Evolutionary conservation across 1,140 invertebrate species (phyloP), one percentile per base, ranked within the genome.

Genomic region (Drosophila lacteicornis): DNA sequence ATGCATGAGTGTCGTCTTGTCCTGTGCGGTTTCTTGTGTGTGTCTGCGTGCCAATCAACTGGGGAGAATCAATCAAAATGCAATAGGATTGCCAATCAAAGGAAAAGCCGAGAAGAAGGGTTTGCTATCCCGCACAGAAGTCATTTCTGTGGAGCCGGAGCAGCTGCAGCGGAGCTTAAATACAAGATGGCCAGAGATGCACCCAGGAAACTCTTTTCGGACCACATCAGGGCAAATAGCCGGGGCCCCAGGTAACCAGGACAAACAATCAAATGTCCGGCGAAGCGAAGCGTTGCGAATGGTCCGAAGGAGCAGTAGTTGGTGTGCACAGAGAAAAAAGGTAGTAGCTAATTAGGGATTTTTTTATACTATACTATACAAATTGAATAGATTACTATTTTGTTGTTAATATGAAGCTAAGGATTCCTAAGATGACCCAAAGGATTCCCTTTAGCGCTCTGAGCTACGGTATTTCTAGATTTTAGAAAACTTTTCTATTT

Each of bases 21-120:
- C 61, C 42, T 67, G 36, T 66, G 63, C 60, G 47, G 60, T 67
- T 43, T 13, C 22, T 13, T 25, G 49, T 17, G 4, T 74, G 57
- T 82, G 62, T 63, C 22, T 25, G 70, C 38, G 58, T 60, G 75
- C 47, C 84, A 87, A 87, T 83, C 84, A 88, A 78, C 68, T 75
- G 50, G 49, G 67, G 50, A 53, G 84, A 87, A 78, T 88, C 83
- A 87, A 87, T 87, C 83, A 88, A 87, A 87, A 78, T 71, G 84
- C 80, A 87, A 87, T 88, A 75, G 74, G 63, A 86, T 83, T 88
- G 68, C 65, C 76, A 83, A 84, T 80, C 61, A 83, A 45, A 50
- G 56, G 36, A 8, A 76, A 49, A 59, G 50, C 53, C 63, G 46
- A 22, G 55, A 45, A 55, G 27, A 49, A 61, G 51, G 45, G 53